Percentiles rank a stretch among this genome's conserved stretches.
phyloP scores from a whole-genome alignment of 2,113 vertebrate genomes.

The Fregetta grallaria region DNA sequence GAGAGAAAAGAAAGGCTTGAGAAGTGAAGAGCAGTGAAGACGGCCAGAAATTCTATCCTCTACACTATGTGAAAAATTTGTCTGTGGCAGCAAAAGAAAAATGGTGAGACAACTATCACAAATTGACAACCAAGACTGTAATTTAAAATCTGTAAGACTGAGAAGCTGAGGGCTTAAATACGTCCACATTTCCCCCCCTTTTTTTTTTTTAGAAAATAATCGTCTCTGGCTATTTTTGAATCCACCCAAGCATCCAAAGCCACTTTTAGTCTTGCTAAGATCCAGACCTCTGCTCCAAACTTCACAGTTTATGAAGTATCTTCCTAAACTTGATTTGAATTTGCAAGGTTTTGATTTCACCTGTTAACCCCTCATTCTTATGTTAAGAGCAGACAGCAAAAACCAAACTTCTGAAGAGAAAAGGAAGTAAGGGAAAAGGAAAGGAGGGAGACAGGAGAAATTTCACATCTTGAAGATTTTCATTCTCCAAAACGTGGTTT shows the following conservation, averaged over 20 bases:
- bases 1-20: slow-evolving; percentile 8
- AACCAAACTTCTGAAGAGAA: not conserved
- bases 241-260: not conserved
- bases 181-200: not conserved
- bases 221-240: not conserved
- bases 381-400: not conserved
- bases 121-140: not conserved
- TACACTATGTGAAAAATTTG: not conserved
- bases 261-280: not conserved
- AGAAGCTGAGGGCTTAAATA: not conserved
- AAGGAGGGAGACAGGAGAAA: not conserved
- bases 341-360: not conserved
- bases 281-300: not conserved
- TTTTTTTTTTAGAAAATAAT: not conserved
- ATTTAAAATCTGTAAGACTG: not conserved
- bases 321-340: not conserved
- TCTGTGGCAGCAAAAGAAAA: slow-evolving; percentile 23
- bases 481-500: not conserved
- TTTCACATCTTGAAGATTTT: not conserved
- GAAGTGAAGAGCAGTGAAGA: not conserved
- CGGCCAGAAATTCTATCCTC: slow-evolving; percentile 22
- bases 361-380: not conserved
- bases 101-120: not conserved
- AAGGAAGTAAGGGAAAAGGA: not conserved
- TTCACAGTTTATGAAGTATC: not conserved